These are phyloP conservation scores for Dascillus cervinus DNA, from an alignment of 2,888 invertebrate genomes.

Conservation along the genomic window DNA sequence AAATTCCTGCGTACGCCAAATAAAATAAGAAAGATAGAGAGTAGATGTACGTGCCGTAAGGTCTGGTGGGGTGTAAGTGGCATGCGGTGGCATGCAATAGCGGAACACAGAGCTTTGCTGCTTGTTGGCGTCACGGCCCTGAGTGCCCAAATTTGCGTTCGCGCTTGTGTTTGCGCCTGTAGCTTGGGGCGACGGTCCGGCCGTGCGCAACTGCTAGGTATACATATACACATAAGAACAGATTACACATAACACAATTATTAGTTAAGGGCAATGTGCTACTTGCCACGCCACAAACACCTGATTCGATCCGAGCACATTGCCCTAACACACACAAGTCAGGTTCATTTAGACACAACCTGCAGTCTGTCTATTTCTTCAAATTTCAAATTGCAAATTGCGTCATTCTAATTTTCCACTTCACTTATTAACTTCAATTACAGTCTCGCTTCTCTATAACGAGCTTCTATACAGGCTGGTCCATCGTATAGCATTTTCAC, in stretches of 20 bases:
- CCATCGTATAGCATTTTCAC: too few relatives aligned
- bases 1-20: slow-evolving; percentile 4
- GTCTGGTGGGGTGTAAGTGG: slow-evolving; percentile 53
- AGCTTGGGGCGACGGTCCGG: slow-evolving; percentile 37
- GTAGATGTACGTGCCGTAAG: slow-evolving; percentile 52
- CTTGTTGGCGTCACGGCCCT: slow-evolving; percentile 40
- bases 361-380: too few relatives aligned
- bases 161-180: slow-evolving; percentile 30
- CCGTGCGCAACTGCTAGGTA: slow-evolving; percentile 43
- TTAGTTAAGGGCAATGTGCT: too few relatives aligned
- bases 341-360: too few relatives aligned
- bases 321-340: too few relatives aligned
- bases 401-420: too few relatives aligned
- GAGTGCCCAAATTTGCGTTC: slow-evolving; percentile 37
- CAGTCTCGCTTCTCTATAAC: too few relatives aligned
- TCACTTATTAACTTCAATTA: too few relatives aligned
- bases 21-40: slow-evolving; percentile 21
- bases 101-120: slow-evolving; percentile 46
- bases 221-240: slow-evolving; percentile 42
- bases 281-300: too few relatives aligned
- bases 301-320: too few relatives aligned
- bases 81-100: slow-evolving; percentile 56
- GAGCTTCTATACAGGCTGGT: too few relatives aligned
- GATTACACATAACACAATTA: slow-evolving; percentile 43
- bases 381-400: too few relatives aligned